These are phyloP conservation scores for Basileuterus tristriatus DNA, from an alignment of 2,797 vertebrate genomes.

Conservation along the genomic window DNA sequence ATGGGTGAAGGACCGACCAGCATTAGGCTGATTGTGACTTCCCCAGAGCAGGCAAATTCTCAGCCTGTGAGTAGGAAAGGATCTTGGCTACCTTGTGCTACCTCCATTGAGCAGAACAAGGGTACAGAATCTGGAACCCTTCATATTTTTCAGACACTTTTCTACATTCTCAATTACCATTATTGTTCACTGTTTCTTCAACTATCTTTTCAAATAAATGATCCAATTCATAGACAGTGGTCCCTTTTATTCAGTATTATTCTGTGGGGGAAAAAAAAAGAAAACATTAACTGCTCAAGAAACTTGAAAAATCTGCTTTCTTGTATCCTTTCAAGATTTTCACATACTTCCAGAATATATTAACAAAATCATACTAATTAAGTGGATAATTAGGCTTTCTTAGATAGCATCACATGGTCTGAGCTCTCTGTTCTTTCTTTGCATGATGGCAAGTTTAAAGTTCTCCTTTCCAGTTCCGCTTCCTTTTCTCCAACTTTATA, in stretches of 20 bases:
- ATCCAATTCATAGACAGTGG: neutral
- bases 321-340: neutral
- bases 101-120: neutral
- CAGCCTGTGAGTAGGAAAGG: neutral
- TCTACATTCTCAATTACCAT: neutral
- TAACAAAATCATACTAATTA: neutral
- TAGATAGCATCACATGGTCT: neutral
- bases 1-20: neutral
- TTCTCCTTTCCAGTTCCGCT: neutral
- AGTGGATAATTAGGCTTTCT: neutral
- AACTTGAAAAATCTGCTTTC: neutral
- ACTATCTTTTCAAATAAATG: neutral
- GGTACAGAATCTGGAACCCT: neutral
- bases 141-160: neutral
- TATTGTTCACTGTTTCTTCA: neutral
- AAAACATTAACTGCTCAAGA: neutral
- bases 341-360: neutral
- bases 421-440: neutral
- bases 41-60: accelerated
- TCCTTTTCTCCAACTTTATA: neutral
- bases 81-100: neutral
- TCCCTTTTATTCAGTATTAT: neutral
- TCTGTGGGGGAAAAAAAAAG: neutral
- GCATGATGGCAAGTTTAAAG: neutral
- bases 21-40: accelerated